Evolutionary conservation across 1,140 invertebrate species (phyloP), one percentile per base, ranked within the genome.

Genomic region (Aphelenchoides fujianensis): DNA sequence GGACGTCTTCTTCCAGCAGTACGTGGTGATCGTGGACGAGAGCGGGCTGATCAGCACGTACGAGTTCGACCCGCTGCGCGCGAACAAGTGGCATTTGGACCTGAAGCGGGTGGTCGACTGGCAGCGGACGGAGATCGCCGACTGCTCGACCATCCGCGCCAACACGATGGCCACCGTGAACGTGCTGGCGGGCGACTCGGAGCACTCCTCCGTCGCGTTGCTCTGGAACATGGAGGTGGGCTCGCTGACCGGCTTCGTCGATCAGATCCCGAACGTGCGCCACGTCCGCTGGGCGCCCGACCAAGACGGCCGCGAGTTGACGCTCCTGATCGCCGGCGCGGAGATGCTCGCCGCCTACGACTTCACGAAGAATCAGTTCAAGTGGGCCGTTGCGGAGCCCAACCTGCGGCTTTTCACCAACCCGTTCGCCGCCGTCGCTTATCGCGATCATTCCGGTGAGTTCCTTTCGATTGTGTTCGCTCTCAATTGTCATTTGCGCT

Each of bases 301-400:
- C 5, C 70, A 73, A 2, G 9, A 63, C 5, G 28, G 30, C 34
- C 31, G 12, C 52, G 19, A 30, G 27, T 34, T 74, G 19, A 37
- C 41, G 5, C 31, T 73, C 12, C 19, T 73, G 16, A 74, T 73
- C 27, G 52, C 68, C n/a, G 34, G 34, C 5, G 30, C 53, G 7
- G 19, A 48, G n/a, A 41, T 28, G 12, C 19, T 73, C 27, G 30
- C 62, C 16, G 54, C 71, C 0, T 73, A 34, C 37, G 70, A 73
- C 28, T 30, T 63, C 55, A 19, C 31, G 28, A 2, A 16, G 32
- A 52, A 37, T 12, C 30, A 23, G 1, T 53, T 73, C 28, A 7
- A 53, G 9, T 73, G 71, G 71, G 70, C 53, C 9, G 64, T 74
- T 23, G 35, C 28, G 27, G 54, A 75, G 27, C 69, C 71, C n/a